Percentiles rank a stretch among this genome's conserved stretches.
These are phyloP conservation scores for Miltochrista miniata DNA, from an alignment of 2,888 invertebrate species.

Conservation along the genomic window DNA sequence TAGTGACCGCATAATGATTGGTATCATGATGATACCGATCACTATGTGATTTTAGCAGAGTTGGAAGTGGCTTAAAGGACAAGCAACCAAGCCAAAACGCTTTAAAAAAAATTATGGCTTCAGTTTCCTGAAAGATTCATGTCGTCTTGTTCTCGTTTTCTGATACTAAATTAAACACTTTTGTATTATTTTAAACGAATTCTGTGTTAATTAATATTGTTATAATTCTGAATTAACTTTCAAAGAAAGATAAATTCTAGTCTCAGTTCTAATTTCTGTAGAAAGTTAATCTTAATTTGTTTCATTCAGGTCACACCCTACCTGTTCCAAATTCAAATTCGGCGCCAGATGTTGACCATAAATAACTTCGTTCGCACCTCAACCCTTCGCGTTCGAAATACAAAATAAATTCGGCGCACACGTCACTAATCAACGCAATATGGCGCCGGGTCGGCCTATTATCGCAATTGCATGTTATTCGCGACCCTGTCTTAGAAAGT, in stretches of 20 bases:
- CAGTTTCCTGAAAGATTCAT: too few species aligned
- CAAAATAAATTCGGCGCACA: constrained; percentile 72
- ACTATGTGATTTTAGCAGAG: neutral
- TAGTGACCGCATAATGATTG: neutral
- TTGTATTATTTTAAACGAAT: too few species aligned
- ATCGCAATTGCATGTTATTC: constrained; percentile 65
- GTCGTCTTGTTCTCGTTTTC: too few species aligned
- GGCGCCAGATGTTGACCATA: constrained; percentile 60
- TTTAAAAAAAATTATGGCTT: too few species aligned
- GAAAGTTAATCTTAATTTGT: constrained; percentile 26
- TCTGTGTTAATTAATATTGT: neutral
- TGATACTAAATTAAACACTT: too few species aligned
- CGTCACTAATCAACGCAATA: constrained; percentile 78
- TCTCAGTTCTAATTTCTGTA: constrained; percentile 17
- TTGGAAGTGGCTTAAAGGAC: too few species aligned
- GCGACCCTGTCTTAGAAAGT: constrained; percentile 59
- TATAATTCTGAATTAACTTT: constrained; percentile 2
- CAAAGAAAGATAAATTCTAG: constrained; percentile 4
- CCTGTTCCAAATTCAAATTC: constrained; percentile 50
- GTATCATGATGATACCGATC: too few species aligned
- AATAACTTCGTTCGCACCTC: constrained; percentile 69
- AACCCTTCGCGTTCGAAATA: constrained; percentile 75
- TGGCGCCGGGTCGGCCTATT: constrained; percentile 76
- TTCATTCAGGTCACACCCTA: constrained; percentile 36
- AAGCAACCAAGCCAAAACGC: too few species aligned